phyloP scores from a whole-genome alignment of 2,888 invertebrate species.

The Pammene fasciana region DNA sequence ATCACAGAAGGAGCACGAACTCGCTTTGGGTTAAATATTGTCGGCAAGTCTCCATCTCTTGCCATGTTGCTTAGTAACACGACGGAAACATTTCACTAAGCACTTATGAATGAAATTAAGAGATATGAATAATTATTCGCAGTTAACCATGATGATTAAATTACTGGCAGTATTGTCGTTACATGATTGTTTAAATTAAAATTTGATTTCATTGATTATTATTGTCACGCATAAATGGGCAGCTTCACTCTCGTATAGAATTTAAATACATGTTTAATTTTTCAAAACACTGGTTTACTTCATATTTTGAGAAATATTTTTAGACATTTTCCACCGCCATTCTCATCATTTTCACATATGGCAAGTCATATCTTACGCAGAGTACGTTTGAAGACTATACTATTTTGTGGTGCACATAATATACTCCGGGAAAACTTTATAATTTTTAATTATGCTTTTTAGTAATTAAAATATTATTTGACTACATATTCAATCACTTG shows the following conservation, averaged over 20 bases:
- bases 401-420: too few relatives aligned
- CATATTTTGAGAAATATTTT: conserved; percentile 13
- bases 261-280: conserved; percentile 48
- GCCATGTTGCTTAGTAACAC: conserved; percentile 77
- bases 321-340: conserved; percentile 29
- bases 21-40: conserved; percentile 90
- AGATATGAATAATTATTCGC: conserved; percentile 37
- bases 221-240: conserved; percentile 34
- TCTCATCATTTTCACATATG: conserved; percentile 26
- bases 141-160: conserved; percentile 31
- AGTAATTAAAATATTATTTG: too few relatives aligned
- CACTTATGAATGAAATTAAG: conserved; percentile 43
- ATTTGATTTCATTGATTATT: conserved; percentile 14
- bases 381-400: too few relatives aligned
- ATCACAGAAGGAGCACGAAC: conserved; percentile 87
- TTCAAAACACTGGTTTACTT: conserved; percentile 23
- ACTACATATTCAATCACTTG: too few relatives aligned
- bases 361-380: conserved; percentile 5
- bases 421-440: too few relatives aligned
- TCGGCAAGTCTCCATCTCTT: conserved; percentile 89
- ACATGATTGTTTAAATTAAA: conserved; percentile 31
- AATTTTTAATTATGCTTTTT: too few relatives aligned
- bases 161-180: conserved; percentile 31
- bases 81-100: conserved; percentile 48
- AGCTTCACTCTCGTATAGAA: conserved; percentile 41